Base-by-base conservation (phyloP, 2,888 invertebrate species). In the Magallana nippona region DNA sequence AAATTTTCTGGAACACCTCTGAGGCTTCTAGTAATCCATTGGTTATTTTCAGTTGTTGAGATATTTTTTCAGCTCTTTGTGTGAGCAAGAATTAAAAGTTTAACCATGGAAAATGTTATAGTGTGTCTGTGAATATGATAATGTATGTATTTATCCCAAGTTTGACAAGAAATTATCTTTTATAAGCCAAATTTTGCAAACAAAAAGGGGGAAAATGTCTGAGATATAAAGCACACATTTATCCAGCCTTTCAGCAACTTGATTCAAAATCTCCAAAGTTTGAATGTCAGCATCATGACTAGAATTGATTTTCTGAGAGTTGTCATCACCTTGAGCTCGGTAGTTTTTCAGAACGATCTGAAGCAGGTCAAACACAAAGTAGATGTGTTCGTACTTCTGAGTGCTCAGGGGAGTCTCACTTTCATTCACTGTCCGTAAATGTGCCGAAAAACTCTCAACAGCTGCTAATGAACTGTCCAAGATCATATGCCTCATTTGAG, bases 161-260 rank as follows among this genome's bases (percentile, higher is more conserved):
- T 5, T 13, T 71, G 13, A 71, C 71, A 71, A 71, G 15, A 27
- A 27, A 27, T 71, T 71, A 27, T 32, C 22, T 22, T 71, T 71
- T 5, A 71, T 71, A 15, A 71, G 71, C 71, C 71, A 71, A 15
- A 71, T 71, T 71, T 71, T 71, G 32, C 27, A 71, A 0, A 27
- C 71, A 27, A 71, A 71, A 22, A 71, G 27, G 15, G 71, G 71
- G 32, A 71, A 71, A 8, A 10, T 71, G 32, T 71, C 71, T 71
- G 71, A 71, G 32, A 71, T 71, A 27, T 71, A 71, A 22, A 71
- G 32, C 13, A 71, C 71, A 71, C 71, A 71, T 32, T 71, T 22
- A 27, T 71, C 71, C 13, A 71, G 71, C 10, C 71, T 71, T 27
- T 71, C 71, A 71, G 27, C 32, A 27, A 71, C 71, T 15, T 71